Conservation (phyloP, 2,888 invertebrate genomes). For the Apamea crenata region DNA sequence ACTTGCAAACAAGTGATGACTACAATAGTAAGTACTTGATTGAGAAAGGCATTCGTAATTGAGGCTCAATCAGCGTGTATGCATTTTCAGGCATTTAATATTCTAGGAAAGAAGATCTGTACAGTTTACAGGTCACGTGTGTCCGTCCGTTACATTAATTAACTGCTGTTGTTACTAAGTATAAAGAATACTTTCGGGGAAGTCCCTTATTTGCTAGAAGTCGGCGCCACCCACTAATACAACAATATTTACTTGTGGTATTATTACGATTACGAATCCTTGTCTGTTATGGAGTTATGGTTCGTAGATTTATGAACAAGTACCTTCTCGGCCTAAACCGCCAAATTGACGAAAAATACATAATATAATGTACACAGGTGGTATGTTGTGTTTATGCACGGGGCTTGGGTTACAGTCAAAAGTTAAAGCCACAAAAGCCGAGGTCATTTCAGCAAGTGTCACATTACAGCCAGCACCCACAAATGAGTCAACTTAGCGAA, state of each 20-base stretch:
- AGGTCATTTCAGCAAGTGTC: constrained; percentile 42
- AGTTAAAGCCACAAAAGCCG: constrained; percentile 49
- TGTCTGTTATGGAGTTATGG: background rate
- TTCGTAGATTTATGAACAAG: background rate
- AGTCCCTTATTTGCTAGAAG: constrained; percentile 14
- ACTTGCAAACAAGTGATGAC: background rate
- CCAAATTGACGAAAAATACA: constrained; percentile 8
- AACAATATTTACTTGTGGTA: background rate
- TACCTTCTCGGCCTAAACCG: background rate
- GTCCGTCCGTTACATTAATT: background rate
- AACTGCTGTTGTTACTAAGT: background rate
- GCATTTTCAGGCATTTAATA: background rate
- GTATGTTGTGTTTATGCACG: constrained; percentile 3
- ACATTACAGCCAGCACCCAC: constrained; percentile 27
- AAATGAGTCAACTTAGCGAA: background rate
- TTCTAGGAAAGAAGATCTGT: background rate
- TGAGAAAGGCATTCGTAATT: background rate
- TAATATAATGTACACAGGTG: background rate
- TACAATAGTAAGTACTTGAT: background rate
- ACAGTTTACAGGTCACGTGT: background rate
- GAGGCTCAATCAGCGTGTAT: background rate
- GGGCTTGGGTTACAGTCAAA: constrained; percentile 23
- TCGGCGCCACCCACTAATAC: background rate
- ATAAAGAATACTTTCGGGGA: constrained; percentile 3
- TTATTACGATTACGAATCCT: background rate